phyloP scores from a whole-genome alignment of 2,797 vertebrate species.

The Melanotaenia pygmaea region DNA sequence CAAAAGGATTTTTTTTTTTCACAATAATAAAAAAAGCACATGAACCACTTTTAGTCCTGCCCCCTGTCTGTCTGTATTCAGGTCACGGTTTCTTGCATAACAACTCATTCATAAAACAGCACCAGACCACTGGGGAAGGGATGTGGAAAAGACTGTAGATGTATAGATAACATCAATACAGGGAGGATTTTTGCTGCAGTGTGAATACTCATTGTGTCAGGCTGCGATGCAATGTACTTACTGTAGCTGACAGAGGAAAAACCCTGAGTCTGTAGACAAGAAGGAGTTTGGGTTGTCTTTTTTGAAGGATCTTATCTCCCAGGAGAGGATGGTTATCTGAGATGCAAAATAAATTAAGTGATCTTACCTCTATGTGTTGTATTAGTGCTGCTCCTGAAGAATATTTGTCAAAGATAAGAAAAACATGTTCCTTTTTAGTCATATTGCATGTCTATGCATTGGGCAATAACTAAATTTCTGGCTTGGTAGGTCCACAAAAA shows the following conservation, averaged over 20 bases:
- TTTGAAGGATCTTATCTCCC: background rate
- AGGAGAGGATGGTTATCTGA: background rate
- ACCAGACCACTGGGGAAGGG: constrained; percentile 61
- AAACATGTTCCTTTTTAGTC: background rate
- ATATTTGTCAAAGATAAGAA: background rate
- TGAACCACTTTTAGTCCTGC: constrained; percentile 6
- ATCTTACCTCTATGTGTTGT: background rate
- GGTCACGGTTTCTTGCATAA: constrained; percentile 74
- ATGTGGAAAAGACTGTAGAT: constrained; percentile 51
- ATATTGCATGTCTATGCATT: background rate
- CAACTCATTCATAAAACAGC: constrained; percentile 79
- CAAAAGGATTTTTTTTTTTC: constrained; percentile 17
- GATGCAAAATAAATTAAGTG: background rate
- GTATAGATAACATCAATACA: constrained; percentile 43
- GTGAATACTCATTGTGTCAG: constrained; percentile 34
- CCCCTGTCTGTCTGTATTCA: constrained; percentile 55
- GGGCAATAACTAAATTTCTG: background rate
- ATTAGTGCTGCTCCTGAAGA: background rate
- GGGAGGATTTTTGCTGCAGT: constrained; percentile 68
- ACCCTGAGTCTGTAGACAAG: background rate
- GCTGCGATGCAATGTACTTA: constrained; percentile 24
- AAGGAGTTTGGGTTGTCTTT: background rate
- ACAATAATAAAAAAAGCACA: background rate
- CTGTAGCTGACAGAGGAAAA: constrained; percentile 27
- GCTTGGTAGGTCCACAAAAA: background rate